Base-by-base conservation (phyloP, 53 echinoderm and acorn worm genomes). In the Holothuria leucospilota region DNA sequence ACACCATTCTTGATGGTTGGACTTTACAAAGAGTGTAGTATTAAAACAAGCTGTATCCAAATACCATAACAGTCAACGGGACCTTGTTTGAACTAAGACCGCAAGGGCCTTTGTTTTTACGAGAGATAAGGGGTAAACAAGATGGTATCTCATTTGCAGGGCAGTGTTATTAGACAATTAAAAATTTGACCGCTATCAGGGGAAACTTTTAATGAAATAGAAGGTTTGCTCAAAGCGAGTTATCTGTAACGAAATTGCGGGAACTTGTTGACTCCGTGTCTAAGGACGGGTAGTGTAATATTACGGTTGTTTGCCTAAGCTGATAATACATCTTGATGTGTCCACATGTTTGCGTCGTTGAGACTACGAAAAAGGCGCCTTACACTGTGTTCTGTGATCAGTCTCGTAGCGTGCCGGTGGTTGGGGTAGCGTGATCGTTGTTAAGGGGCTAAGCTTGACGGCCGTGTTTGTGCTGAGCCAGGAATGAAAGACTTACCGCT, bases 161-260 rank as follows among this genome's bases (percentile, higher is more conserved):
- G 24, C 53, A 24, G 49, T 49, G 75, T 39, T 75, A 49, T 75
- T 75, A 75, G 53, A 75, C 75, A 75, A 75, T 75, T 75, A 75
- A 49, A 75, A 20, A 4, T 40, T n/a, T 40, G 72, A 39, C 56
- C 56, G 56, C 56, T 56, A 56, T 56, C 56, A 18, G 18, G 15
- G 56, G 56, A 56, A 56, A 56, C 21, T 39, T 42, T 75, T 14
- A 75, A 51, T 21, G 49, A 75, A 75, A 70, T 51, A n/a, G 49
- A 49, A 52, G 75, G 52, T 49, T 72, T 75, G 52, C 25, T 26
- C 21, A 75, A 75, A 75, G 51, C 51, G 21, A 49, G 75, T 75
- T 75, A 75, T 75, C 75, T 75, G 75, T 75, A 75, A 75, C 75
- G 53, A 49, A 49, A 75, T 75, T 75, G 75, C 21, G 75, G 75